phyloP scores from a whole-genome alignment of 2,888 invertebrate genomes.

The Ectobius pallidus region DNA sequence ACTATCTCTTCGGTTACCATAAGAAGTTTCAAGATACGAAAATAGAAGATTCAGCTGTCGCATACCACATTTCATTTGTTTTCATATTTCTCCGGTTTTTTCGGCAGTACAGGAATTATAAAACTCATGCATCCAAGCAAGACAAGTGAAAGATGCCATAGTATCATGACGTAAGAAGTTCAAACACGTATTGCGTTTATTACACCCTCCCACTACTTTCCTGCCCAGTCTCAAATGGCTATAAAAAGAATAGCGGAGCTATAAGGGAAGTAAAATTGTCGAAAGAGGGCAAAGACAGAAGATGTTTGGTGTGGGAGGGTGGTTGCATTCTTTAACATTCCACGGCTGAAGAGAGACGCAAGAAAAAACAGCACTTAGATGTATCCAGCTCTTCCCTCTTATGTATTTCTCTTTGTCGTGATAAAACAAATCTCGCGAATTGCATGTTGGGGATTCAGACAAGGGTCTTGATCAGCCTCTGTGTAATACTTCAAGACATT shows the following conservation, averaged over 20 bases:
- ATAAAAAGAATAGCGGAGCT: slow-evolving; percentile 22
- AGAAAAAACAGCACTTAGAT: slow-evolving; percentile 27
- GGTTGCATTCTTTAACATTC: slow-evolving; percentile 13
- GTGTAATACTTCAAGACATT: too few relatives aligned
- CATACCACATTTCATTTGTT: too few relatives aligned
- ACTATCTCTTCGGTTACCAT: too few relatives aligned
- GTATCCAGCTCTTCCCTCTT: slow-evolving; percentile 23
- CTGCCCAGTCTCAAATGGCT: slow-evolving; percentile 18
- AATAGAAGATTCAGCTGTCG: too few relatives aligned
- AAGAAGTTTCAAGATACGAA: too few relatives aligned
- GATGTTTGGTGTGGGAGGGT: neutral
- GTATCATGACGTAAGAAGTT: too few relatives aligned
- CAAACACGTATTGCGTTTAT: neutral
- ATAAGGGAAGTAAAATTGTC: slow-evolving; percentile 8
- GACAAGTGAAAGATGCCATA: too few relatives aligned
- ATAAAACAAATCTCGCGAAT: slow-evolving; percentile 26
- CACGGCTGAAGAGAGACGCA: slow-evolving; percentile 11
- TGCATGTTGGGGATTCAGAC: neutral
- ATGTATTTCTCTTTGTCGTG: neutral
- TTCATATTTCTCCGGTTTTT: too few relatives aligned
- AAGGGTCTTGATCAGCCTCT: neutral
- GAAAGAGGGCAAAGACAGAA: neutral
- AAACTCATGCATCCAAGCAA: too few relatives aligned
- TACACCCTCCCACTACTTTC: neutral
- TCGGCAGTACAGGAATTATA: too few relatives aligned